Conservation (phyloP, 2,797 vertebrate species). For the Gephyroberyx darwinii region DNA sequence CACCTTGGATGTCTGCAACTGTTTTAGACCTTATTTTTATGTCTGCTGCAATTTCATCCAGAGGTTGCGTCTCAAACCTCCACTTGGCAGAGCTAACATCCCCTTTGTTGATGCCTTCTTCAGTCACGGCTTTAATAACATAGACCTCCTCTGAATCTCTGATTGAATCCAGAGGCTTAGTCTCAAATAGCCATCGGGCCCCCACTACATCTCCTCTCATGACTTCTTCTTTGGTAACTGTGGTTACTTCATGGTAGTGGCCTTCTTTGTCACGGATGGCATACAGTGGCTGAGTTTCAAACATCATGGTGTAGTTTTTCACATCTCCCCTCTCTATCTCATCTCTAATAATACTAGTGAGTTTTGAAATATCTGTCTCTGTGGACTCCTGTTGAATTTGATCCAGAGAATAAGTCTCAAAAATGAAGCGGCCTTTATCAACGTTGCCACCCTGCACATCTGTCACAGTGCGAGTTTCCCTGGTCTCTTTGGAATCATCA, state of each 20-base stretch:
- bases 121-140: conserved; percentile 92
- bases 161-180: conserved; percentile 91
- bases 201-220: conserved; percentile 91
- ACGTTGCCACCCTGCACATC: conserved; percentile 91
- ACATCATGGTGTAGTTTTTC: conserved; percentile 93
- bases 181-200: conserved; percentile 94
- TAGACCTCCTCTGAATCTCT: conserved; percentile 89
- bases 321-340: conserved; percentile 88
- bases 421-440: conserved; percentile 89
- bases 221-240: conserved; percentile 92
- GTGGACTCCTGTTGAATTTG: conserved; percentile 87
- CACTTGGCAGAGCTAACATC: conserved; percentile 90
- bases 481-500: conserved; percentile 71
- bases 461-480: conserved; percentile 80
- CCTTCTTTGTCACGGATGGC: conserved; percentile 92
- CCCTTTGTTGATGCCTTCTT: conserved; percentile 91
- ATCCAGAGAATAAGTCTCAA: conserved; percentile 92
- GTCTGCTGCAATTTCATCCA: conserved; percentile 89
- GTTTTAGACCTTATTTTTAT: conserved; percentile 82
- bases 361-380: conserved; percentile 71
- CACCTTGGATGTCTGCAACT: conserved; percentile 84
- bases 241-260: conserved; percentile 93
- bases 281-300: conserved; percentile 93
- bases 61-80: conserved; percentile 92
- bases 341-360: conserved; percentile 78